Evolutionary conservation across 37 sponge, comb jelly and placozoan species (phyloP), one percentile per base, ranked within the genome.

Genomic region (Petrosia ficiformis): DNA sequence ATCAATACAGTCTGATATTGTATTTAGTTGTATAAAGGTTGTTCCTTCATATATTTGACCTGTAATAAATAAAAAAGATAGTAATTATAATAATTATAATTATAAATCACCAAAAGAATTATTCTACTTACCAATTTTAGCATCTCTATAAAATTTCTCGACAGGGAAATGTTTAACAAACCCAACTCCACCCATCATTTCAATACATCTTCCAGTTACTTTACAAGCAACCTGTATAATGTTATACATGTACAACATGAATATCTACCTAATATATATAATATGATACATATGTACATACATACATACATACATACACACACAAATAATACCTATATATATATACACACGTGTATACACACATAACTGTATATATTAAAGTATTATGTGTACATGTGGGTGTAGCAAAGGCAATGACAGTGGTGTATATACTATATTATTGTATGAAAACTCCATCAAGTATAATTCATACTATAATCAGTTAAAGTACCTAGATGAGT

Each of bases 11-110:
- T 87, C 80, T 30, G 92, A 74, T 32, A 94, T 94, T 41, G 95
- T 94, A 66, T 87, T 90, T 58, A 94, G 82, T 56, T 97, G 97
- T 30, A 93, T 97, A 68, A 92, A 89, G n/a, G 89, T 82, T 24
- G 94, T 80, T 24, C 97, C 97, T 44, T 97, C 97, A 81, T 97
- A 97, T 68, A 97, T 97, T 58, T 86, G 87, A 71, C 86, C 86
- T 85, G 44, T 33, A 44, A 59, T 10, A 32, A 16, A 68, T 32
- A 25, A 59, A 39, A 66, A 22, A 74, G 11, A n/a, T 43, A 43
- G 28, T 24, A 35, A 69, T 36, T 24, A 21, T 16, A 24, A 24
- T 25, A 70, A 19, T 56, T 14, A 44, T 36, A 28, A 16, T 11
- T 25, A 8, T 28, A 56, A 63, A 1, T 11, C 67, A 34, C 33